phyloP scores from a whole-genome alignment of 2,797 vertebrate genomes.

The Lagorchestes hirsutus region DNA sequence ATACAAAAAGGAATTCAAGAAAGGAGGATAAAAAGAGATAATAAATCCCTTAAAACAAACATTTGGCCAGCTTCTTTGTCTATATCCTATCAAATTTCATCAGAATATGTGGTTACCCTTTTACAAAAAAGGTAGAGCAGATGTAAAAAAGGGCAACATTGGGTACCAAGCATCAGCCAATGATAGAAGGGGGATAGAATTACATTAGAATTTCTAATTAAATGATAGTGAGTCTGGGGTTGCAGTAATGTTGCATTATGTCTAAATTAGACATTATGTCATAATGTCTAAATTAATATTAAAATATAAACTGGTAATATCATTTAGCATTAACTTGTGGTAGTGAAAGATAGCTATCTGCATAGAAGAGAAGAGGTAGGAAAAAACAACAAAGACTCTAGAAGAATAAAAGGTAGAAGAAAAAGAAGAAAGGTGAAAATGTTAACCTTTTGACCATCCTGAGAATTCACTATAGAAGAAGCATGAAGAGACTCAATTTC shows the following conservation, averaged over 20 bases:
- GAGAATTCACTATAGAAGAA: constrained; percentile 85
- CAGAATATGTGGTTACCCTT: background rate
- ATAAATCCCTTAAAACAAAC: constrained; percentile 18
- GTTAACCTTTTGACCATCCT: constrained; percentile 88
- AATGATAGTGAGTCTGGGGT: background rate
- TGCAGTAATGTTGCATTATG: background rate
- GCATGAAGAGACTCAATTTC: constrained; percentile 84
- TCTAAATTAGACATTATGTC: no score
- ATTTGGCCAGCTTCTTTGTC: constrained; percentile 27
- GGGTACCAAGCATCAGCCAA: background rate
- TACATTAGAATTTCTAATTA: constrained; percentile 34
- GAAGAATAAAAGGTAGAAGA: constrained; percentile 49
- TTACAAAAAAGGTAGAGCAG: constrained; percentile 10
- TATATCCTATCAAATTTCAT: constrained; percentile 17
- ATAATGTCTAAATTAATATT: constrained; percentile 9
- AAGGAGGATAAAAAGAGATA: background rate
- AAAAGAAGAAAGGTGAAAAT: constrained; percentile 73
- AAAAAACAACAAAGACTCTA: constrained; percentile 13
- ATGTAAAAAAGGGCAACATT: constrained; percentile 4
- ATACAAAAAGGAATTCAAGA: background rate
- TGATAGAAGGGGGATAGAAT: background rate
- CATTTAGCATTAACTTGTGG: no score
- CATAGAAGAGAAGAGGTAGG: background rate
- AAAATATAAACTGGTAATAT: background rate
- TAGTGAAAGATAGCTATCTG: constrained; percentile 20